phyloP scores from a whole-genome alignment of 2,888 invertebrate genomes.

The Volucella inflata region DNA sequence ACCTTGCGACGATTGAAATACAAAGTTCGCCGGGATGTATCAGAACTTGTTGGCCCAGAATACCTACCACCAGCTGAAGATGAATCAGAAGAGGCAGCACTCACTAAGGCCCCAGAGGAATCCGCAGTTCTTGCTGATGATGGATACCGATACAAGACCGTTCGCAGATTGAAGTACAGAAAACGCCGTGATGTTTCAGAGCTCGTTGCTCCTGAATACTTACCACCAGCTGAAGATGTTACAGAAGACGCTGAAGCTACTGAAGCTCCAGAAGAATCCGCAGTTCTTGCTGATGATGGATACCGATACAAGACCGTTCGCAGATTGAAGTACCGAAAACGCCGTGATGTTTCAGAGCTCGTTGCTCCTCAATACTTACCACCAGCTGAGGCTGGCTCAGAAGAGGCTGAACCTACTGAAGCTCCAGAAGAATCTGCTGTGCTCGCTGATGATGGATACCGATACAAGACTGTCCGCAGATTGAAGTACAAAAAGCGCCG shows the following conservation, averaged over 20 bases:
- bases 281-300: too few species aligned
- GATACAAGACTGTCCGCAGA: too few species aligned
- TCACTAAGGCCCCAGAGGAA: conserved; percentile 27
- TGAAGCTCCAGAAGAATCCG: too few species aligned
- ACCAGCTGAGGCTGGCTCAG: conserved; percentile 74
- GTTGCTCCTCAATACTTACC: conserved; percentile 77
- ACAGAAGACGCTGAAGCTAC: too few species aligned
- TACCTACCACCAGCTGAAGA: conserved; percentile 32
- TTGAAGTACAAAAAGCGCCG: too few species aligned
- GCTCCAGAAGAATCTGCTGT: too few species aligned
- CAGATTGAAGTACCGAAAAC: conserved; percentile 26
- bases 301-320: conserved; percentile 59
- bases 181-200: conserved; percentile 29
- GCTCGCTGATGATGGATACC: too few species aligned
- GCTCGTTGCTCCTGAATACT: conserved; percentile 73
- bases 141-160: conserved; percentile 66
- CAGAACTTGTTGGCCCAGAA: conserved; percentile 17
- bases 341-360: conserved; percentile 37
- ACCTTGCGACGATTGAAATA: conserved; percentile 31
- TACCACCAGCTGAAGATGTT: too few species aligned
- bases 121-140: conserved; percentile 68
- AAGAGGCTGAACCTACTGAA: conserved; percentile 38
- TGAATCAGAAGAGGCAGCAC: conserved; percentile 15
- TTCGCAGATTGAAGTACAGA: conserved; percentile 31
- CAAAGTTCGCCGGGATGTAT: conserved; percentile 41